Evolutionary conservation across 2,113 vertebrate genomes (phyloP).

Genomic region (Bos javanicus): DNA sequence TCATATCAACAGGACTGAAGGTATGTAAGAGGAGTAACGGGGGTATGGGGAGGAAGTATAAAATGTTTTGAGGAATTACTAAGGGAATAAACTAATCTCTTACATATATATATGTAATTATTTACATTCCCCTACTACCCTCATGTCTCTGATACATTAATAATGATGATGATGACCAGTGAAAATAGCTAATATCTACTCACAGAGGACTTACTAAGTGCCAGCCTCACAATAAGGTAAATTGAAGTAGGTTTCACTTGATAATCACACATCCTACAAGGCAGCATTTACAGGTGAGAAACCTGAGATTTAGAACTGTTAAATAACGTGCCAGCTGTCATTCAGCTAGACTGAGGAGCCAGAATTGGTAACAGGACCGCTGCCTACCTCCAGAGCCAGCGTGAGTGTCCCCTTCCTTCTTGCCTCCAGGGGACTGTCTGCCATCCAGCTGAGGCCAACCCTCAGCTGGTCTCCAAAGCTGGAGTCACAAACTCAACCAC

Average conservation of each 20-base stretch:
- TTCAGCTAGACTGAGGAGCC: not conserved
- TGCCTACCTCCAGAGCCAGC: not conserved
- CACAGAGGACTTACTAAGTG: not conserved
- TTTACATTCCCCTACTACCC: not conserved
- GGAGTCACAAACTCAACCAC: not conserved
- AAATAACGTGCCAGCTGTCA: not conserved
- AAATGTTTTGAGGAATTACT: slow-evolving; percentile 45
- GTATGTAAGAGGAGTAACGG: not conserved
- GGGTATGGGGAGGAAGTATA: not conserved
- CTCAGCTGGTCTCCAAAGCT: not conserved
- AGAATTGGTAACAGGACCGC: not conserved
- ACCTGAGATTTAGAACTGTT: not conserved
- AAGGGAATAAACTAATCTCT: not conserved
- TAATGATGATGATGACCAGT: not conserved
- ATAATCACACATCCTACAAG: not conserved
- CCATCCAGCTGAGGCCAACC: not conserved
- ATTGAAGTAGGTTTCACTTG: not conserved
- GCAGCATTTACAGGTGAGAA: not conserved
- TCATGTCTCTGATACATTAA: not conserved
- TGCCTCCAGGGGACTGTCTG: not conserved
- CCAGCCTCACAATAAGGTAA: not conserved
- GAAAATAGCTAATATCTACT: not conserved
- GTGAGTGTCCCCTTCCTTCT: not conserved
- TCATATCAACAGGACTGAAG: not conserved
- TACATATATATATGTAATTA: not conserved